Evolutionary conservation across 2,113 vertebrate species (phyloP), one percentile per base, ranked within the genome.

Genomic region (Ginglymostoma cirratum): DNA sequence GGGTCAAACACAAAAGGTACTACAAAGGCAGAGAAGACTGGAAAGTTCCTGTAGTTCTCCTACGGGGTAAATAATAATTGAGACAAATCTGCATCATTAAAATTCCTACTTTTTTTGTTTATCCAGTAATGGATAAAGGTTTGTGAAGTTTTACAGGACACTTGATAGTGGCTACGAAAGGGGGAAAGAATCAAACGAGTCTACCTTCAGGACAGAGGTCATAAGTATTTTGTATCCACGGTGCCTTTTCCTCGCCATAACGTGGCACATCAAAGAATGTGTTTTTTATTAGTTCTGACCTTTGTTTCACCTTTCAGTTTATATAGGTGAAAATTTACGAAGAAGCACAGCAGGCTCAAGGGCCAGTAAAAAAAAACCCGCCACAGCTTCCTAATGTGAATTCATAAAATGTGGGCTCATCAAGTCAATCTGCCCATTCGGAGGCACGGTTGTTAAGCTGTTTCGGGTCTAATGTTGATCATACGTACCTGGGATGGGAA

Each of bases 241-340:
- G 42, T 95, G 94, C 38, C 45, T 72, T 76, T 76, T 27, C 69
- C 69, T 72, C 24, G 45, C 42, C 72, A 95, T 70, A 72, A 95
- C 42, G 67, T 72, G 45, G 38, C 45, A 95, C 67, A 95, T 72
- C 94, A 95, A 95, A 95, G 94, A 94, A 94, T 94, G 38, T 94
- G 65, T 45, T n/a, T 70, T 95, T 95, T 72, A 95, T 95, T 95
- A 72, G 94, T 70, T 72, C 67, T 95, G 94, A 95, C 94, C 94
- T 95, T 48, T 15, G 45, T 52, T 95, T 95, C 69, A 95, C 94
- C 94, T 95, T 76, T 76, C 94, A 34, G 67, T 95, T 95, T 95
- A 95, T 72, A 95, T 95, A 70, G 94, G 94, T 93, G 89, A 93
- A 90, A 66, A 67, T 66, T 38, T 93, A 93, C 89, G 65, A 66